Conservation (phyloP, 2,797 vertebrate genomes). For the Heterohyrax brucei region DNA sequence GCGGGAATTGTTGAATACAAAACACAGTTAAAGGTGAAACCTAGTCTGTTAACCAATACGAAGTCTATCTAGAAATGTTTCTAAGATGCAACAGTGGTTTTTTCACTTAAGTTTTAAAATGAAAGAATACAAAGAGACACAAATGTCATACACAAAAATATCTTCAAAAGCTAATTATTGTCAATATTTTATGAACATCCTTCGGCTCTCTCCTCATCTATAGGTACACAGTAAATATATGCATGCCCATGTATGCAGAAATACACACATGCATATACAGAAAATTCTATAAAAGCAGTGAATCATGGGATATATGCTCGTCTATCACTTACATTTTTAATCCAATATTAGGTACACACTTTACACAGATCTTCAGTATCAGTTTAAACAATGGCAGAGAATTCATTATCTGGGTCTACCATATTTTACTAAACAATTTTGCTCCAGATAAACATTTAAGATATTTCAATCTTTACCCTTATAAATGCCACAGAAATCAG, state of each 20-base stretch:
- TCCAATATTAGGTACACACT: neutral
- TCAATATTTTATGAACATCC: neutral
- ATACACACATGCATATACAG: neutral
- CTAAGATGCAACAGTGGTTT: neutral
- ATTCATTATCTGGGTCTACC: neutral
- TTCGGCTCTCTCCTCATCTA: neutral
- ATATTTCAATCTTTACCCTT: neutral
- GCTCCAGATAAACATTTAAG: neutral
- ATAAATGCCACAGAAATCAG: neutral
- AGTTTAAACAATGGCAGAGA: neutral
- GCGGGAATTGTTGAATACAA: slow-evolving; percentile 18
- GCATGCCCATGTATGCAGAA: neutral
- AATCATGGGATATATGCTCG: neutral
- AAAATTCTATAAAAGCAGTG: neutral
- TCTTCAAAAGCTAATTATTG: neutral
- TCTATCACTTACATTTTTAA: neutral
- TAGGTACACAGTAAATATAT: neutral
- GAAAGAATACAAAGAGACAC: slow-evolving; percentile 17
- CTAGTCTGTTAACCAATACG: neutral
- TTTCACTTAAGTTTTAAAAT: slow-evolving; percentile 11
- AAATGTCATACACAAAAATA: neutral
- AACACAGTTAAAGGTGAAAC: slow-evolving; percentile 1
- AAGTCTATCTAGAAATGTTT: neutral
- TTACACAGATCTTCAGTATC: neutral
- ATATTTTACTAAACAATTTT: neutral